Percentiles rank a stretch among this genome's conserved stretches.
Evolutionary conservation across 2,797 vertebrate genomes (phyloP).

Genomic region (Gymnoscopelus braueri): DNA sequence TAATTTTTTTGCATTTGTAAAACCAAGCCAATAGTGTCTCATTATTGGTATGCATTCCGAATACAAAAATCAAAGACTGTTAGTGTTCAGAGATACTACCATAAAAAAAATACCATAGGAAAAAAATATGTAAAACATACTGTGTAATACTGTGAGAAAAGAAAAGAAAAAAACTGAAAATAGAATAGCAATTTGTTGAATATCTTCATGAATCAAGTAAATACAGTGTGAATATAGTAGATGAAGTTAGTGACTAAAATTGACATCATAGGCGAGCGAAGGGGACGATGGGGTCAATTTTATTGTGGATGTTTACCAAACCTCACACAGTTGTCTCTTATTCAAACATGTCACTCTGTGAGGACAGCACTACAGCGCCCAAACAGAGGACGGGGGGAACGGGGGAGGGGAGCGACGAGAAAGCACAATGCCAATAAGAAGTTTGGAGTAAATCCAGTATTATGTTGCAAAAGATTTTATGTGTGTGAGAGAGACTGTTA

Average conservation of each 20-base stretch:
- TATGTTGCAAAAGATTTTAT: conserved; percentile 74
- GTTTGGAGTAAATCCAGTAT: conserved; percentile 75
- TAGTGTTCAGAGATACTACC: conserved; percentile 78
- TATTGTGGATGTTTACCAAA: conserved; percentile 76
- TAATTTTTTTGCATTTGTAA: conserved; percentile 78
- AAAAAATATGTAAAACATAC: conserved; percentile 70
- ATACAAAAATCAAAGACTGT: conserved; percentile 80
- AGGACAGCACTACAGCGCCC: conserved; percentile 63
- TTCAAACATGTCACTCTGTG: conserved; percentile 75
- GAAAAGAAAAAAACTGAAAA: conserved; percentile 71
- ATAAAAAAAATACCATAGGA: conserved; percentile 58
- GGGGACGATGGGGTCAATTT: conserved; percentile 69
- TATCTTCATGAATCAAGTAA: conserved; percentile 83
- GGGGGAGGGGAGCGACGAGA: conserved; percentile 57
- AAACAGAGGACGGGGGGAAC: conserved; percentile 30
- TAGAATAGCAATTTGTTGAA: conserved; percentile 81
- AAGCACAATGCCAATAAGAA: conserved; percentile 81
- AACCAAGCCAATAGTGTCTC: conserved; percentile 70
- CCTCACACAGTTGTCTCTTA: conserved; percentile 75
- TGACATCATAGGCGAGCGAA: conserved; percentile 73
- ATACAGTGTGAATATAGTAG: conserved; percentile 83
- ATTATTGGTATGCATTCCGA: conserved; percentile 76
- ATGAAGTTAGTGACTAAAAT: conserved; percentile 79
- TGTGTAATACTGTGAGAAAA: conserved; percentile 84
- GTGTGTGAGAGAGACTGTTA: conserved; percentile 85